These are phyloP conservation scores for Drosophila hawaiiensis DNA, from an alignment of 2,888 invertebrate genomes.

Conservation along the genomic window DNA sequence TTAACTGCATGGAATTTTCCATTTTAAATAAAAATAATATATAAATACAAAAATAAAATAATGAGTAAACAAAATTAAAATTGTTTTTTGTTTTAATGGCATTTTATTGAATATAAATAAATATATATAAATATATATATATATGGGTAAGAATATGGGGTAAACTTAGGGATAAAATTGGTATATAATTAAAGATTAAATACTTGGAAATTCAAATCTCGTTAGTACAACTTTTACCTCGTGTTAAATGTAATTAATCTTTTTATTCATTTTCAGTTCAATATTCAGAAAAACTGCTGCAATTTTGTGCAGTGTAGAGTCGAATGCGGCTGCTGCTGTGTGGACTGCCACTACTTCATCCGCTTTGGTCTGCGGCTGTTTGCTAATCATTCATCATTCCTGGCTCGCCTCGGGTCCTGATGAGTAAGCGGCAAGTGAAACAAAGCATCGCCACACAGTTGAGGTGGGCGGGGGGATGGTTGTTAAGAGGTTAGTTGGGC, in stretches of 20 bases:
- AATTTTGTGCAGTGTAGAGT: slow-evolving; percentile 12
- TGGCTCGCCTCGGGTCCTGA: slow-evolving; percentile 44
- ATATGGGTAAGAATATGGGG: no score
- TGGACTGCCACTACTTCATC: slow-evolving; percentile 29
- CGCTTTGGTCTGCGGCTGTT: slow-evolving; percentile 52
- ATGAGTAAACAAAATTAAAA: neutral
- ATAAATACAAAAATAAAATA: neutral
- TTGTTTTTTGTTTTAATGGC: neutral
- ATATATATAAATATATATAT: no score
- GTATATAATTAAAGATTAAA: neutral
- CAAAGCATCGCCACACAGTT: slow-evolving; percentile 26
- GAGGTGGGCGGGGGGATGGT: neutral
- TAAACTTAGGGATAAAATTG: neutral
- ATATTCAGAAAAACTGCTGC: no score
- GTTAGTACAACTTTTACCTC: neutral
- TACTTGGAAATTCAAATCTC: neutral
- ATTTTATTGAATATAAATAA: neutral
- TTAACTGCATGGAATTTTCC: neutral
- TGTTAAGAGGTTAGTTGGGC: neutral
- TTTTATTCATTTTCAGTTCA: neutral
- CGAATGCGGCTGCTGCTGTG: slow-evolving; percentile 4
- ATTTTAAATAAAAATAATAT: neutral
- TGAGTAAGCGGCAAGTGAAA: slow-evolving; percentile 69
- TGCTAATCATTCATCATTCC: slow-evolving; percentile 70
- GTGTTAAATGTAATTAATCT: neutral